Percentiles rank a stretch among this genome's conserved stretches.
Conservation (phyloP, 2,888 invertebrate genomes). For the Dascillus cervinus region DNA sequence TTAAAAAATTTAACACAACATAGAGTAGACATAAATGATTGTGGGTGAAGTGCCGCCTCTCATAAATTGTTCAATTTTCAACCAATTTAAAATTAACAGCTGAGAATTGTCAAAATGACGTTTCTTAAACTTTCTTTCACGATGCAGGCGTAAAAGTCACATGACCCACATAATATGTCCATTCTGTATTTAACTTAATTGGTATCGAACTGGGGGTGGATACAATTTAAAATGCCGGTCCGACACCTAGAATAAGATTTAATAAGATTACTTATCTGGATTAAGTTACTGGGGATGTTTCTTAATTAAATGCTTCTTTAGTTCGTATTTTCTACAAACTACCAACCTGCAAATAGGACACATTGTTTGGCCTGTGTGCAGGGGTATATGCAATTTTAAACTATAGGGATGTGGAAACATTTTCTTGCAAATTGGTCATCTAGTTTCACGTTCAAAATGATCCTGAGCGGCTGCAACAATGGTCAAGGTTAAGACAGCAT, state of each 20-base stretch:
- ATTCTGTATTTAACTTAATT: too few species aligned
- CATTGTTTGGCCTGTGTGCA: conserved; percentile 8
- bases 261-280: not conserved
- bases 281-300: conserved; percentile 3
- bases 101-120: too few species aligned
- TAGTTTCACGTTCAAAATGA: conserved; percentile 1
- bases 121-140: too few species aligned
- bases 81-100: too few species aligned
- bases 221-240: not conserved
- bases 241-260: not conserved
- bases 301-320: conserved; percentile 7
- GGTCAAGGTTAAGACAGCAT: not conserved
- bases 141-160: too few species aligned
- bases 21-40: too few species aligned
- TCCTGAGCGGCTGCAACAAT: not conserved
- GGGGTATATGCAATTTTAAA: conserved; percentile 7
- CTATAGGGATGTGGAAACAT: conserved; percentile 6
- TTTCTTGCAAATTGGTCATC: conserved; percentile 8
- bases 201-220: too few species aligned
- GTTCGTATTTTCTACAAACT: conserved; percentile 7
- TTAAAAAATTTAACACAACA: not conserved
- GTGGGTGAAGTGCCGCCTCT: too few species aligned
- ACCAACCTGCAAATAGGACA: conserved; percentile 7
- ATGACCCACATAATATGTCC: too few species aligned
- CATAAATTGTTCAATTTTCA: too few species aligned